Conservation (phyloP, 1,140 invertebrate species). For the Thaumatotibia leucotreta region DNA sequence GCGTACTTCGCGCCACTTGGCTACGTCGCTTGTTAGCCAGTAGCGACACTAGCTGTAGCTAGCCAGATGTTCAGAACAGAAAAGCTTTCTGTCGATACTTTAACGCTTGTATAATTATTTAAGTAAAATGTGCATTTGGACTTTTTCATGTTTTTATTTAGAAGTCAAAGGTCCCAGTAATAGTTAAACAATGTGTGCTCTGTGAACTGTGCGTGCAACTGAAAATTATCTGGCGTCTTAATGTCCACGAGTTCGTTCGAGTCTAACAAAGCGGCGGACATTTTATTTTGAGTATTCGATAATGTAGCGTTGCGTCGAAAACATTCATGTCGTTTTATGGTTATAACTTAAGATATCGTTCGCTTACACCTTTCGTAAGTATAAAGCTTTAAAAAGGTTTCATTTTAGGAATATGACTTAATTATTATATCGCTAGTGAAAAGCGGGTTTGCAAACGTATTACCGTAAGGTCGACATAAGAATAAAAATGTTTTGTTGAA, state of each 20-base stretch:
- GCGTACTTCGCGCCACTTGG: slow-evolving; percentile 74
- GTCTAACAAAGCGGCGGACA: slow-evolving; percentile 77
- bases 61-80: slow-evolving; percentile 76
- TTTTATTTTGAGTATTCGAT: slow-evolving; percentile 78
- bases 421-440: slow-evolving; percentile 41
- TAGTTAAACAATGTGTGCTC: slow-evolving; percentile 62
- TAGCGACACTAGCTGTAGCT: neutral
- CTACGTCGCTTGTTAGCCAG: slow-evolving; percentile 67
- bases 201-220: slow-evolving; percentile 55
- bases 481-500: slow-evolving; percentile 60
- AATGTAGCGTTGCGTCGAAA: slow-evolving; percentile 76
- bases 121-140: slow-evolving; percentile 68
- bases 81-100: slow-evolving; percentile 74
- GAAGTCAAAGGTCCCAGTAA: slow-evolving; percentile 59
- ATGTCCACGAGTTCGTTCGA: slow-evolving; percentile 76
- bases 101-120: slow-evolving; percentile 58
- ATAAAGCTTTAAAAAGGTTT: slow-evolving; percentile 44
- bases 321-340: slow-evolving; percentile 75
- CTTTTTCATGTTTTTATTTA: slow-evolving; percentile 53
- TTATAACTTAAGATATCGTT: slow-evolving; percentile 71
- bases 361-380: slow-evolving; percentile 75
- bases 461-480: slow-evolving; percentile 64
- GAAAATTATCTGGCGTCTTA: slow-evolving; percentile 69
- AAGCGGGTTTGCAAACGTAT: slow-evolving; percentile 61
- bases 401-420: slow-evolving; percentile 39